Conservation (phyloP, 1,140 invertebrate genomes). For the Saxidomus purpurata region DNA sequence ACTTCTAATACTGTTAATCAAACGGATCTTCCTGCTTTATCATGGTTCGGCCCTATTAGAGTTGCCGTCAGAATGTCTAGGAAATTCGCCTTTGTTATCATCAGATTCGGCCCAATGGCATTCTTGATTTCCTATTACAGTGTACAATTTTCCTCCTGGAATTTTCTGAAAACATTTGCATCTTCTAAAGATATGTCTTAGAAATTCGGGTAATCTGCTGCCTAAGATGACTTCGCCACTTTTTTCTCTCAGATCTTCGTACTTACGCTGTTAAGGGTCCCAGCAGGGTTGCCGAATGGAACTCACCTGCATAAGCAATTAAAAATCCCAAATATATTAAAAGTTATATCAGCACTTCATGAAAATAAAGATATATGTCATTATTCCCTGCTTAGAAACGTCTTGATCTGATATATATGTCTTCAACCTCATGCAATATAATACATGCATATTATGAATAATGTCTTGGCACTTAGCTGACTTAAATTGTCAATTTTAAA, state of each 20-base stretch:
- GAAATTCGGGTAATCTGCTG: background rate
- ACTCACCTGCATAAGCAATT: background rate
- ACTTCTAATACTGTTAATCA: slow-evolving; percentile 25
- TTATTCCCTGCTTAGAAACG: too few relatives aligned
- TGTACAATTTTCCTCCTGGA: background rate
- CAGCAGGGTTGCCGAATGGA: background rate
- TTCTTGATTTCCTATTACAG: slow-evolving; percentile 38
- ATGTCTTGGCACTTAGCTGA: too few relatives aligned
- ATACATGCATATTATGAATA: too few relatives aligned
- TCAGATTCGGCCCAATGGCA: slow-evolving; percentile 4
- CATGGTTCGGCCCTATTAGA: slow-evolving; percentile 34
- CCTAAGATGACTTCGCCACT: background rate
- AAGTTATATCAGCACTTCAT: background rate
- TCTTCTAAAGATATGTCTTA: slow-evolving; percentile 1
- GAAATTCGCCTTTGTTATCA: slow-evolving; percentile 35
- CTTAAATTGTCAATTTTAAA: too few relatives aligned
- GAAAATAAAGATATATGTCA: too few relatives aligned
- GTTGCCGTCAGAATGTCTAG: slow-evolving; percentile 36
- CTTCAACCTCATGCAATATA: too few relatives aligned
- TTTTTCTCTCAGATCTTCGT: background rate
- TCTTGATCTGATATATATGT: too few relatives aligned
- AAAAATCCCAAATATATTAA: background rate
- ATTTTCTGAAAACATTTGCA: slow-evolving; percentile 21
- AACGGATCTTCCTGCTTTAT: slow-evolving; percentile 33
- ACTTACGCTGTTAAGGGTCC: background rate